Conservation (phyloP, 2,113 vertebrate genomes). For the Epinephelus fuscoguttatus region DNA sequence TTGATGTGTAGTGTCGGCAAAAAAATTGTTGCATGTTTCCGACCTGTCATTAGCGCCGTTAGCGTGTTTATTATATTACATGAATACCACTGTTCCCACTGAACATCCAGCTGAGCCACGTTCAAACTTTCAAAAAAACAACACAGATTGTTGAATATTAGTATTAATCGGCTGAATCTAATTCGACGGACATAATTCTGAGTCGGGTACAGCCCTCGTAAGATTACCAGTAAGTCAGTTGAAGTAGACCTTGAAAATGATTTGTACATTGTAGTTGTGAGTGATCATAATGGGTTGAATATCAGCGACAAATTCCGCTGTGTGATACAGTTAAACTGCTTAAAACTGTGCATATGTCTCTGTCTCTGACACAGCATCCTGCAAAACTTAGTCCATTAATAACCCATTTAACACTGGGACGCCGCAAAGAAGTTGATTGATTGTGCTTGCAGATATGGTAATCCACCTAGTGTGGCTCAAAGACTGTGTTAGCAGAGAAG, state of each 20-base stretch:
- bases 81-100: too few relatives aligned
- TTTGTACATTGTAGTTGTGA: slow-evolving; percentile 3
- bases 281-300: slow-evolving; percentile 36
- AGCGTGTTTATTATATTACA: too few relatives aligned
- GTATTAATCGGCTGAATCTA: too few relatives aligned
- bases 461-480: slow-evolving; percentile 54
- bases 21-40: too few relatives aligned
- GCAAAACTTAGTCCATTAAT: slow-evolving; percentile 72
- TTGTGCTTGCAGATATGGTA: slow-evolving; percentile 62
- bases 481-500: slow-evolving; percentile 51
- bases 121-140: too few relatives aligned
- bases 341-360: slow-evolving; percentile 57
- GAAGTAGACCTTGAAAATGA: background rate
- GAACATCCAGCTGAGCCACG: too few relatives aligned
- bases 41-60: too few relatives aligned
- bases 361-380: slow-evolving; percentile 58
- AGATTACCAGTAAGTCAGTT: slow-evolving; percentile 5
- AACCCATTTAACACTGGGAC: slow-evolving; percentile 73
- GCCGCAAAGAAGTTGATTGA: slow-evolving; percentile 69
- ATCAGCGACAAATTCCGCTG: background rate
- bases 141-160: too few relatives aligned
- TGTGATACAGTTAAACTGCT: slow-evolving; percentile 24
- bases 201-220: background rate
- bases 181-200: too few relatives aligned
- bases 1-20: too few relatives aligned